These are phyloP conservation scores for Basileuterus tristriatus DNA, from an alignment of 2,797 vertebrate genomes.

Conservation along the genomic window DNA sequence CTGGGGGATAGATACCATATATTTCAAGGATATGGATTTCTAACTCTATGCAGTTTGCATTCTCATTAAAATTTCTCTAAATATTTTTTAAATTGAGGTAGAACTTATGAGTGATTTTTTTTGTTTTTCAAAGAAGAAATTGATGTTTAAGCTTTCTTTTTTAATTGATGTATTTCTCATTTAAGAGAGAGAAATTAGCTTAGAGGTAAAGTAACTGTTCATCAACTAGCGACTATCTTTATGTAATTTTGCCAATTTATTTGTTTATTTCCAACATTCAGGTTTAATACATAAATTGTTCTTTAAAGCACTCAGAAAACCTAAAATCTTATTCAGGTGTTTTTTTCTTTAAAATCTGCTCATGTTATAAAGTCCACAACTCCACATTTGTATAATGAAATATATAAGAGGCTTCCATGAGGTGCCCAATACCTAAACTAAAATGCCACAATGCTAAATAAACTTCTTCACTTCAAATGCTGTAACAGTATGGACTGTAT, in stretches of 20 bases:
- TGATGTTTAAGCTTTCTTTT: neutral
- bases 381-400: neutral
- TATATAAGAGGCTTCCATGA: neutral
- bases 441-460: neutral
- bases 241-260: neutral
- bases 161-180: neutral
- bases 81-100: neutral
- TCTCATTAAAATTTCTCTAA: slow-evolving; percentile 35
- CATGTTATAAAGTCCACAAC: neutral
- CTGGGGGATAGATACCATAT: neutral
- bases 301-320: neutral
- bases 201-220: neutral
- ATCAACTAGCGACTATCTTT: neutral
- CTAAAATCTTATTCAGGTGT: neutral
- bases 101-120: neutral
- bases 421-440: neutral
- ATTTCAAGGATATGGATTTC: slow-evolving; percentile 35
- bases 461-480: neutral
- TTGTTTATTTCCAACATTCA: neutral
- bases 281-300: neutral
- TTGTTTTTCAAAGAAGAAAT: neutral
- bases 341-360: neutral
- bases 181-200: neutral
- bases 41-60: neutral
- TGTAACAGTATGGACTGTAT: neutral